Conservation (phyloP, 2,888 invertebrate genomes). For the Metallyticus violacea region DNA sequence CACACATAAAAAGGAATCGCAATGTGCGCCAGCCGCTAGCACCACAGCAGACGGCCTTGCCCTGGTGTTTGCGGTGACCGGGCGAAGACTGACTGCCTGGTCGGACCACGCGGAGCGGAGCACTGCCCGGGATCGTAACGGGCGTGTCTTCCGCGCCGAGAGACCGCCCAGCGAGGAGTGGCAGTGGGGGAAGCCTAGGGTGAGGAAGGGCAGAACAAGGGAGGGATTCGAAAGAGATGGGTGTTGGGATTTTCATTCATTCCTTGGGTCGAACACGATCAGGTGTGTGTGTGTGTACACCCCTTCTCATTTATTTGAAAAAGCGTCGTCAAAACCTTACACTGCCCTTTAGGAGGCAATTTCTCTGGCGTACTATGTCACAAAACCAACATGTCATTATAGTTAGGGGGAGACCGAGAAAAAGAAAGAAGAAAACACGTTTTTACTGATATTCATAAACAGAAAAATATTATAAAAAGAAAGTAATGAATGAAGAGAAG, state of each 20-base stretch:
- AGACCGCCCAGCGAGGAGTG: background rate
- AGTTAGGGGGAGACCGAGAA: no score
- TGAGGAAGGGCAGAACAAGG: background rate
- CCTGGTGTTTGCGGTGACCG: background rate
- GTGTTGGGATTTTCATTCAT: background rate
- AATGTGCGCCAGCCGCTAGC: background rate
- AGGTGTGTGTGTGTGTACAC: background rate
- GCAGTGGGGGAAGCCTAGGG: background rate
- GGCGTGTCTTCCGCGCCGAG: background rate
- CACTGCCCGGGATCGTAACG: background rate
- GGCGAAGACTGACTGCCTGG: background rate
- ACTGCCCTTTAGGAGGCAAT: background rate
- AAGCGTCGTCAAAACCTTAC: background rate
- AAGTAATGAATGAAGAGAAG: no score
- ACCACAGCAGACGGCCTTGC: background rate
- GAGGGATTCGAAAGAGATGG: background rate
- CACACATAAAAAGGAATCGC: background rate
- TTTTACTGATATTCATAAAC: no score
- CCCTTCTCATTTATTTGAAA: background rate
- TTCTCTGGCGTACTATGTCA: no score
- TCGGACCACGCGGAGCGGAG: background rate
- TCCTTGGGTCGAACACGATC: background rate
- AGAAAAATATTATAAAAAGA: no score
- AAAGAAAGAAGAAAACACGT: no score
- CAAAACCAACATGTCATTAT: no score